Evolutionary conservation across 1,140 invertebrate species (phyloP), one percentile per base, ranked within the genome.

Genomic region (Holcopasites calliopsidis): DNA sequence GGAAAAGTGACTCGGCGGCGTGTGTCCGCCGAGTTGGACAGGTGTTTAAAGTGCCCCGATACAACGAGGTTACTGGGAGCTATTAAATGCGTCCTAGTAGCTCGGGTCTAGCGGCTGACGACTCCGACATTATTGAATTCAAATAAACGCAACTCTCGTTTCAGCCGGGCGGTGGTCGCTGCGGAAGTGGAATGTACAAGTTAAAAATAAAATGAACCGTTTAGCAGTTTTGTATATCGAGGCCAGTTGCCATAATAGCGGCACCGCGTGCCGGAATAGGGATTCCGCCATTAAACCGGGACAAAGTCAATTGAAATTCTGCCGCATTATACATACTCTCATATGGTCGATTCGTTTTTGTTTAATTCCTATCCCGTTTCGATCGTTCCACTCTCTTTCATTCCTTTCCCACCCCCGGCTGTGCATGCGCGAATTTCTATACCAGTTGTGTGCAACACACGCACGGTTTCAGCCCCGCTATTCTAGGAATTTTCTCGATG

Each of bases 201-300:
- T 81, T 82, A 82, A 81, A 82, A 82, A 82, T 82, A 82, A 82
- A 82, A 26, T 54, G 73, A n/a, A 80, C 42, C 80, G 62, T 82
- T 81, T 77, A 81, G 38, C 47, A 44, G 75, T 68, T n/a, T 62
- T 61, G 31, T 54, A 42, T n/a, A 82, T 77, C 62, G 78, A 69
- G 80, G 79, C 52, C 57, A 42, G 28, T 31, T 38, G 38, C 23
- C 47, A 77, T 77, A 64, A 77, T 73, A 75, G 21, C 16, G 49
- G 10, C 42, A 52, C 33, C 66, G 44, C 21, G 47, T 33, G 40
- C 55, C 65, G 55, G 65, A 78, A 77, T 69, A 71, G 40, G 47
- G 54, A 80, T 80, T 61, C 65, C 73, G 73, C 18, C 42, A 31
- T 72, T 72, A 66, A 68, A 23, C n/a, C 73, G 40, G 73, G 65